Conservation (phyloP, 2,797 vertebrate species). For the Oreortyx pictus region DNA sequence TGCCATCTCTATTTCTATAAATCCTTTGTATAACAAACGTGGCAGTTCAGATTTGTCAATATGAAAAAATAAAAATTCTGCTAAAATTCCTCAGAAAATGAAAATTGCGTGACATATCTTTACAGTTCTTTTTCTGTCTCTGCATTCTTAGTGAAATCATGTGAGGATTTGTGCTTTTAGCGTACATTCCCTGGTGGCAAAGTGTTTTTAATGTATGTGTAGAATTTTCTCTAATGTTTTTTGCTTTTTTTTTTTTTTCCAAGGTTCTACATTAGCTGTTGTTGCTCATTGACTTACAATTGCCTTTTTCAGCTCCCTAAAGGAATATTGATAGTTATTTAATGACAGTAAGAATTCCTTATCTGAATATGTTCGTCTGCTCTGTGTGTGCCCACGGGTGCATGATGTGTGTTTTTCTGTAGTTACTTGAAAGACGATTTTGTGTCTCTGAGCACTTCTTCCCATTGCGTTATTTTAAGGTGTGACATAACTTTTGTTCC, state of each 20-base stretch:
- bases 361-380: accelerated
- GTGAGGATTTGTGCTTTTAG: background rate
- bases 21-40: background rate
- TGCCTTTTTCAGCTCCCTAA: background rate
- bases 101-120: background rate
- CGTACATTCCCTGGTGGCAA: background rate
- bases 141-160: background rate
- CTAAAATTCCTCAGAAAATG: background rate
- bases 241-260: background rate
- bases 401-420: background rate
- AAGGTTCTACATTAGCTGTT: background rate
- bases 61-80: background rate
- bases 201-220: background rate
- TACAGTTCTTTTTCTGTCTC: background rate
- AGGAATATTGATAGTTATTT: background rate
- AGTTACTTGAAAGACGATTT: background rate
- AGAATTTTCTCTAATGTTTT: background rate
- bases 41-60: background rate
- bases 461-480: background rate
- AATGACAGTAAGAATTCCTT: background rate
- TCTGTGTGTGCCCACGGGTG: accelerated
- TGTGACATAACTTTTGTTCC: background rate
- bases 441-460: background rate
- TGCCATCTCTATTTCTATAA: background rate
- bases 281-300: background rate